These are phyloP conservation scores for Lanius ludovicianus DNA, from an alignment of 2,113 vertebrate species.

Conservation along the genomic window DNA sequence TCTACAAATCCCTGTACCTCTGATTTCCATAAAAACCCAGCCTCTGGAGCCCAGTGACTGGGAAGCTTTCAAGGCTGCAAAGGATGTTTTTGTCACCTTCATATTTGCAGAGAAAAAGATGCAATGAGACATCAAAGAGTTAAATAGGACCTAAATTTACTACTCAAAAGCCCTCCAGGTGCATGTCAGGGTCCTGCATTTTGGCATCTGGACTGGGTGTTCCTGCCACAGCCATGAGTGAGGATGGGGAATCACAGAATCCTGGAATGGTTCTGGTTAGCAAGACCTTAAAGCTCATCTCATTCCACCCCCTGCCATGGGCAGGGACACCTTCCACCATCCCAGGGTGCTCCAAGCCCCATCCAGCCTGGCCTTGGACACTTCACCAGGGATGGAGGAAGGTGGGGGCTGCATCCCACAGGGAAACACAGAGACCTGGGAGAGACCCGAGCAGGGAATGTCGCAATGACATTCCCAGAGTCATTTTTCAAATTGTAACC, in stretches of 20 bases:
- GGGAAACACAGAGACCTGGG: neutral
- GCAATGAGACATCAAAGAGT: neutral
- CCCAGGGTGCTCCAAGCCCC: neutral
- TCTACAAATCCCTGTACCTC: neutral
- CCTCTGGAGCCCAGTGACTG: neutral
- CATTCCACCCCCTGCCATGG: neutral
- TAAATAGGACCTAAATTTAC: neutral
- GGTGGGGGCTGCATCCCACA: neutral
- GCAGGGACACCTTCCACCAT: neutral
- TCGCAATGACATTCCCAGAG: neutral
- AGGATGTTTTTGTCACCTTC: neutral
- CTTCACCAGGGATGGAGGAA: neutral
- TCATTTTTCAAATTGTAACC: neutral
- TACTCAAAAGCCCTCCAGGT: neutral
- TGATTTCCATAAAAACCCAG: neutral
- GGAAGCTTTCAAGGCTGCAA: neutral
- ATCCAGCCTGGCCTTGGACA: neutral
- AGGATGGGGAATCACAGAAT: neutral
- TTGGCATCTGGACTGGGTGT: neutral
- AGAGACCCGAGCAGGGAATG: neutral
- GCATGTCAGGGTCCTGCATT: neutral
- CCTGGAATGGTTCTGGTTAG: neutral
- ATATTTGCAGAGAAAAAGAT: neutral
- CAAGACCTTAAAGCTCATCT: neutral
- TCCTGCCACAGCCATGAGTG: neutral